Conservation (phyloP, 2,113 vertebrate species). For the Clupea harengus region DNA sequence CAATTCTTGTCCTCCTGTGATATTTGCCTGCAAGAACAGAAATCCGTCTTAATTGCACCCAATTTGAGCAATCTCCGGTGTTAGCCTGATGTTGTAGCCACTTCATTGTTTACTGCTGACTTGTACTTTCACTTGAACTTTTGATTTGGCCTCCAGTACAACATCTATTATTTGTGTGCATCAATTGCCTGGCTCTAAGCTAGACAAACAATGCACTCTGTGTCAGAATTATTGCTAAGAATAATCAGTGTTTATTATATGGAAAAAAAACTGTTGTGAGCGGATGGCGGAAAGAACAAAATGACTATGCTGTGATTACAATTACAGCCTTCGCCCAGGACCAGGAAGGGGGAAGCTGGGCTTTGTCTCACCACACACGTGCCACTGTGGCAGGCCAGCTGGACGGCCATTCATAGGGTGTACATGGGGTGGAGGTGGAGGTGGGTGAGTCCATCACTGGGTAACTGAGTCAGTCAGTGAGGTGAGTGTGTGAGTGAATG, state of each 20-base stretch:
- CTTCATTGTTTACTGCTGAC: background rate
- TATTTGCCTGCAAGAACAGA: slow-evolving; percentile 81
- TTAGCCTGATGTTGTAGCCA: background rate
- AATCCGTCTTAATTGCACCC: background rate
- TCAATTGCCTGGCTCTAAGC: background rate
- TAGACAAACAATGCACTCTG: background rate
- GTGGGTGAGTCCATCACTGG: too few species aligned
- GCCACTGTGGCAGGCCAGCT: background rate
- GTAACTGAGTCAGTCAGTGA: too few species aligned
- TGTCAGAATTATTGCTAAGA: background rate
- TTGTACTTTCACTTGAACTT: background rate
- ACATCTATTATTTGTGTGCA: background rate
- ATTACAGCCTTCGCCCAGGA: background rate
- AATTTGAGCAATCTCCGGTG: background rate
- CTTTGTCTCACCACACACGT: too few species aligned
- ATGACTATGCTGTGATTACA: slow-evolving; percentile 28
- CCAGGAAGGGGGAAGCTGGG: too few species aligned
- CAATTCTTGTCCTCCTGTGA: slow-evolving; percentile 98
- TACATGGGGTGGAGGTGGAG: too few species aligned
- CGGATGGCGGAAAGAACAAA: slow-evolving; percentile 5
- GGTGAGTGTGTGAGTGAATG: background rate
- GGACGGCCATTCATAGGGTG: background rate
- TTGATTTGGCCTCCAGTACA: background rate
- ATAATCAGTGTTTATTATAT: background rate
- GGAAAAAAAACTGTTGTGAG: background rate